Base-by-base conservation (phyloP, 2,888 invertebrate genomes). In the Orchestes rusci region DNA sequence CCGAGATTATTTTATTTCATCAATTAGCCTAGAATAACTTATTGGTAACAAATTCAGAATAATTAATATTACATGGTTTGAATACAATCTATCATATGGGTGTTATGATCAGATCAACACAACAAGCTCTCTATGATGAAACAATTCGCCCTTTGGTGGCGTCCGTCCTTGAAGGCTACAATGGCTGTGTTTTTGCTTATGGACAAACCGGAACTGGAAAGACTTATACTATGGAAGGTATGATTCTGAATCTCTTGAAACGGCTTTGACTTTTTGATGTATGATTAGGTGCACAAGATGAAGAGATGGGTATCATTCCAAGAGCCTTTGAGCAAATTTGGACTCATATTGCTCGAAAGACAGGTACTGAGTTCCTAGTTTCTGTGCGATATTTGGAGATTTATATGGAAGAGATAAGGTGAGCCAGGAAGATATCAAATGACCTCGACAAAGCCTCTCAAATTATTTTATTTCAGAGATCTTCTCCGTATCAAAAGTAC, bases 151-250 rank as follows among this genome's bases (percentile, higher is more conserved):
- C 94, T 0, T 70, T 99, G 58, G 93, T 99, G 16, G 84, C 93
- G 52, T 93, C 93, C 1, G 97, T 97, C 3, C 76, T 99, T 50
- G 87, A 91, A 63, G 99, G 99, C 2, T 99, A 96, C 71, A 99
- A 99, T 71, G 96, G 97, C 10, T 99, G 97, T 58, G 95, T 99
- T 56, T 97, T 99, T 73, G 99, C 97, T 1, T 99, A 99, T 69
- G 99, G 97, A 0, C 99, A 99, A 72, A 99, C 99, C 0, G 97
- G 97, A 50, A 96, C 97, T 1, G 97, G 96, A 39, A 82, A 82
- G 67, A 82, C 82, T 7, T 80, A 77, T 67, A 82, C 82, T 8
- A 82, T 82, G 82, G 81, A 82, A 73, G 89, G 88, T 15, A 68
- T 75, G 5, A 5, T 23, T 23, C 23, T 7, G 10, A 5, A 5